Evolutionary conservation across 2,113 vertebrate species (phyloP).

Genomic region (human): DNA sequence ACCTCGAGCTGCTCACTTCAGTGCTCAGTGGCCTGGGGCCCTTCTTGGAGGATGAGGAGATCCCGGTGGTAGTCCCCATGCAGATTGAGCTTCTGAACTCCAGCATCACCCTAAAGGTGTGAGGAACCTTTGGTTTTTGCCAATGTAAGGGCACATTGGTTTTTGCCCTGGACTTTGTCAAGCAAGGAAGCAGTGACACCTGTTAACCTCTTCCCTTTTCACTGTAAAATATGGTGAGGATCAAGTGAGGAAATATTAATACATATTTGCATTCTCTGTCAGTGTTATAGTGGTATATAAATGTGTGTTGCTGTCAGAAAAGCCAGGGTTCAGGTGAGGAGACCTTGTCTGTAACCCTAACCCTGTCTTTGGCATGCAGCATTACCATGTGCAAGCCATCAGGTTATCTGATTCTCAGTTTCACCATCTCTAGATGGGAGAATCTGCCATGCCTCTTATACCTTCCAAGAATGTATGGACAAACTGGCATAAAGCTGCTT

Average conservation of each 20-base stretch:
- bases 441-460: background rate
- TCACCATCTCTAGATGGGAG: background rate
- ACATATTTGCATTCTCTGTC: background rate
- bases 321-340: background rate
- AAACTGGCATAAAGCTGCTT: background rate
- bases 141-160: background rate
- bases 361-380: background rate
- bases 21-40: conserved; percentile 91
- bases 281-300: background rate
- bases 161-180: background rate
- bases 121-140: background rate
- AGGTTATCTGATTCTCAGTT: background rate
- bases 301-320: background rate
- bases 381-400: background rate
- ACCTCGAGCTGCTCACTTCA: conserved; percentile 89
- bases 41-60: conserved; percentile 95
- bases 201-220: background rate
- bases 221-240: background rate
- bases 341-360: background rate
- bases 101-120: conserved; percentile 91
- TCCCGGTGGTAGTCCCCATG: conserved; percentile 91
- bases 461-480: background rate
- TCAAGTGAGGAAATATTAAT: background rate
- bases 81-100: conserved; percentile 89
- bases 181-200: background rate